Evolutionary conservation across 2,888 invertebrate genomes (phyloP).

Genomic region (Metacarcinus magister): DNA sequence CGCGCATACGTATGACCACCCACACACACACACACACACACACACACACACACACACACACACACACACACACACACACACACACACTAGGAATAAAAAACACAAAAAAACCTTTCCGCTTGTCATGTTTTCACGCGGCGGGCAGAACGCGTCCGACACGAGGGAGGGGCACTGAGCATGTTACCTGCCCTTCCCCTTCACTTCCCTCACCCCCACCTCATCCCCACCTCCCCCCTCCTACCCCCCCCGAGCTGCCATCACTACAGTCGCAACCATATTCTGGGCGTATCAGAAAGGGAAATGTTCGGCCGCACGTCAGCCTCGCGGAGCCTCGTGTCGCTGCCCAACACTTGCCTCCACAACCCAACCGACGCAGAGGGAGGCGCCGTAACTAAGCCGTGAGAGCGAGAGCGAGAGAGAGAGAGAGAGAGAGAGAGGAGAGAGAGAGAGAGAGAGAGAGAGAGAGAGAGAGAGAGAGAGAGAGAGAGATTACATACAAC

Average conservation of each 20-base stretch:
- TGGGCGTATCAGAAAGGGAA: background rate
- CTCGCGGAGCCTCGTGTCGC: background rate
- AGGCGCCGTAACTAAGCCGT: background rate
- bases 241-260: background rate
- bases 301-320: background rate
- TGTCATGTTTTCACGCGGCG: slow-evolving; percentile 48
- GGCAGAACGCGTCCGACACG: background rate
- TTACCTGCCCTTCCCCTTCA: background rate
- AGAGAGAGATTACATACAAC: slow-evolving; percentile 53
- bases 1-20: background rate
- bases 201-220: background rate
- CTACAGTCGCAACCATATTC: background rate
- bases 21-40: slow-evolving; percentile 38
- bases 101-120: background rate
- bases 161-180: background rate
- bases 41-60: slow-evolving; percentile 37
- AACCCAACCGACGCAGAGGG: background rate
- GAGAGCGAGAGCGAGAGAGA: slow-evolving; percentile 56
- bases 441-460: slow-evolving; percentile 71
- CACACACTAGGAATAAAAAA: slow-evolving; percentile 30
- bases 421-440: background rate
- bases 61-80: no score
- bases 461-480: slow-evolving; percentile 68
- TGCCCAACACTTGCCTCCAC: background rate
- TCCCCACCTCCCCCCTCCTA: no score